Percentiles rank a stretch among this genome's conserved stretches.
These are phyloP conservation scores for Drosophila santomea DNA, from an alignment of 1,140 invertebrate species.

Conservation along the genomic window DNA sequence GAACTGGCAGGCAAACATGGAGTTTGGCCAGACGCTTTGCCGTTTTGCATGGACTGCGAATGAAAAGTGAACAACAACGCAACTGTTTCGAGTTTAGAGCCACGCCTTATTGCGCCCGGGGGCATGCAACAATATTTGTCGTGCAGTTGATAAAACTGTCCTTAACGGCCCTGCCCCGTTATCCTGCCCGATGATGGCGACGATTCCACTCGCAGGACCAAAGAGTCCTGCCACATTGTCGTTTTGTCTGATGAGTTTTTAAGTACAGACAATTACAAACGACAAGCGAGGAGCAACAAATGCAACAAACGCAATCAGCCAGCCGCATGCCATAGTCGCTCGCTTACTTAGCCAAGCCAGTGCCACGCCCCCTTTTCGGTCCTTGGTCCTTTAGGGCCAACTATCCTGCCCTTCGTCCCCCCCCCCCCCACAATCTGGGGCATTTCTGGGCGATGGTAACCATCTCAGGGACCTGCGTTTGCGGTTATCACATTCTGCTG, in stretches of 20 bases:
- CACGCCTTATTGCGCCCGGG: conserved; percentile 49
- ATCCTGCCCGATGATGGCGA: conserved; percentile 22
- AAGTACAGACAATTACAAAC: conserved; percentile 80
- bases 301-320: conserved; percentile 57
- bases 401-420: not conserved
- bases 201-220: conserved; percentile 27
- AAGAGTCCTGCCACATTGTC: conserved; percentile 53
- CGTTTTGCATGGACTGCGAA: conserved; percentile 46
- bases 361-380: not conserved
- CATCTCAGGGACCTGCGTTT: conserved; percentile 29
- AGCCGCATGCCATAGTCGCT: conserved; percentile 16
- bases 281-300: conserved; percentile 55
- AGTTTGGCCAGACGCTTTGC: conserved; percentile 24
- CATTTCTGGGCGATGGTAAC: not conserved
- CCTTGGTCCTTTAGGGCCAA: not conserved
- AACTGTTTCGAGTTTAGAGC: conserved; percentile 35
- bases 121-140: conserved; percentile 63
- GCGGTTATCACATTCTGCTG: conserved; percentile 69
- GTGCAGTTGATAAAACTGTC: conserved; percentile 60
- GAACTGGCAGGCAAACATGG: conserved; percentile 36
- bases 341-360: conserved; percentile 26
- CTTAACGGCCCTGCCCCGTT: conserved; percentile 9
- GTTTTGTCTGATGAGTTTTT: conserved; percentile 82
- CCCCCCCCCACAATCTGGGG: too few species aligned
- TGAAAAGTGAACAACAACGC: conserved; percentile 10